phyloP scores from a whole-genome alignment of 2,113 vertebrate genomes.

The Todiramphus saurophagus region DNA sequence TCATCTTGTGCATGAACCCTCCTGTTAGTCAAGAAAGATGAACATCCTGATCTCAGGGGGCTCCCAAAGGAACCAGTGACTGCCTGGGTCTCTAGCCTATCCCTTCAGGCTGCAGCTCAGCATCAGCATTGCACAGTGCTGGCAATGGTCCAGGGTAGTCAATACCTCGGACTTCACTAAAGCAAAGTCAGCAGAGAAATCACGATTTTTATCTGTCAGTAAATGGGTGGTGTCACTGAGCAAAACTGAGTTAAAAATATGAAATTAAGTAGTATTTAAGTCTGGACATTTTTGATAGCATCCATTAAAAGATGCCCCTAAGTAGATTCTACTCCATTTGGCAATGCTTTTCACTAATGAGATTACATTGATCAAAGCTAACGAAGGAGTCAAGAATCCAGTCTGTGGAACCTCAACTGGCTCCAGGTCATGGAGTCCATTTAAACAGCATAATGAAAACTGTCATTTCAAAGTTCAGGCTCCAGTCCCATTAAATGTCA shows the following conservation, averaged over 20 bases:
- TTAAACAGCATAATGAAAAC: background rate
- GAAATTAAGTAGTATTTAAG: slow-evolving; percentile 52
- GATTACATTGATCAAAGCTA: slow-evolving; percentile 60
- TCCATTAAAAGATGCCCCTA: slow-evolving; percentile 33
- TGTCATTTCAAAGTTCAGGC: slow-evolving; percentile 7
- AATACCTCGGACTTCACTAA: background rate
- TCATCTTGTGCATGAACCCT: background rate
- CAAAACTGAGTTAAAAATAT: slow-evolving; percentile 52
- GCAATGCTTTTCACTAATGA: slow-evolving; percentile 34
- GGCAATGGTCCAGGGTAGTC: background rate
- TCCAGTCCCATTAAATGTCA: slow-evolving; percentile 18
- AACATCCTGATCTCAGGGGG: background rate
- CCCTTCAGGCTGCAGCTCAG: background rate
- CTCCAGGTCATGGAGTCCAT: slow-evolving; percentile 33
- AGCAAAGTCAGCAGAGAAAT: background rate
- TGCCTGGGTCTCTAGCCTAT: background rate
- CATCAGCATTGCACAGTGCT: background rate
- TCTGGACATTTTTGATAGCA: slow-evolving; percentile 23
- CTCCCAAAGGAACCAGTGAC: background rate
- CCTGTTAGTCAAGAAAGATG: background rate
- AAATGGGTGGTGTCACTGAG: background rate
- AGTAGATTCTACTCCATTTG: slow-evolving; percentile 38
- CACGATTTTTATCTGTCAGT: slow-evolving; percentile 37
- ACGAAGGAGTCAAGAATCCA: slow-evolving; percentile 11
- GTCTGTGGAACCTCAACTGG: background rate